phyloP scores from a whole-genome alignment of 64 coral and sea anemone genomes.

The Montipora cactus region DNA sequence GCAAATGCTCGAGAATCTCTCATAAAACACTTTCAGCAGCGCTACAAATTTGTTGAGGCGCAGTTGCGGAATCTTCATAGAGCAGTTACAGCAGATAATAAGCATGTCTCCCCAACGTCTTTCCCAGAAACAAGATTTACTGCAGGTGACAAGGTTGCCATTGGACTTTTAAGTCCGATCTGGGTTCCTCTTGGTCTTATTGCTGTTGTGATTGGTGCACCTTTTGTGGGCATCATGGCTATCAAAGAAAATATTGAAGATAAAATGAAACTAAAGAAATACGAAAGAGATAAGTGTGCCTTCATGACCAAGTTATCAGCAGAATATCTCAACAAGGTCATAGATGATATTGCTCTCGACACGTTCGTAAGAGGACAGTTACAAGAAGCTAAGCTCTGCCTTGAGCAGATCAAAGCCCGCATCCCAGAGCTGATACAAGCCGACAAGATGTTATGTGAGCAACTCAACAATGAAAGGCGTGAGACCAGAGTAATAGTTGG shows the following conservation, averaged over 20 bases:
- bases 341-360: background rate
- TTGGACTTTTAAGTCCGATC: slow-evolving; percentile 23
- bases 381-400: background rate
- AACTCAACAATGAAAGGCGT: background rate
- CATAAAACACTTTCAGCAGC: background rate
- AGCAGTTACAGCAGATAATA: background rate
- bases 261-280: background rate
- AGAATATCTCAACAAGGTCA: background rate
- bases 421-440: slow-evolving; percentile 40
- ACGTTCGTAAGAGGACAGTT: background rate
- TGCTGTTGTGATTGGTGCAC: slow-evolving; percentile 6
- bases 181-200: slow-evolving; percentile 30
- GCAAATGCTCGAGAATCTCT: background rate
- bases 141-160: background rate
- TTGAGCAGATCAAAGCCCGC: slow-evolving; percentile 17
- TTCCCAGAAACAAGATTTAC: background rate
- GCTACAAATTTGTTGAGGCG: slow-evolving; percentile 13
- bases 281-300: slow-evolving; percentile 6
- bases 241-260: slow-evolving; percentile 16
- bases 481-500: background rate
- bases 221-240: background rate
- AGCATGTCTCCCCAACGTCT: background rate
- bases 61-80: background rate
- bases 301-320: background rate
- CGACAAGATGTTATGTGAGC: slow-evolving; percentile 2